These are phyloP conservation scores for Beroe forskalii DNA, from an alignment of 37 sponge, comb jelly and placozoan species.

Conservation along the genomic window DNA sequence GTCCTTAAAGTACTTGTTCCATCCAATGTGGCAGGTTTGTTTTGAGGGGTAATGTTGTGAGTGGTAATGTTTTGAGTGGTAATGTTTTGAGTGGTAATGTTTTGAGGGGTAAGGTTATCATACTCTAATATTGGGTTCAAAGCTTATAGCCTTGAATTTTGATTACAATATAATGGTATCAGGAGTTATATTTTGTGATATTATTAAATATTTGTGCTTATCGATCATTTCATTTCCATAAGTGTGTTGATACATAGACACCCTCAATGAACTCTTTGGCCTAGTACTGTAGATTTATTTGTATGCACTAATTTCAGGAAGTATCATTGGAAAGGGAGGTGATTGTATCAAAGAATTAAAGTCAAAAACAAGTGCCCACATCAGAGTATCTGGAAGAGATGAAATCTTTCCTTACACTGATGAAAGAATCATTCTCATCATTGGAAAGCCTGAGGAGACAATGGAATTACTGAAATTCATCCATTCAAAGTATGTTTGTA, in stretches of 20 bases:
- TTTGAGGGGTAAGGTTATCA: too few relatives aligned
- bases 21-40: slow-evolving; percentile 20
- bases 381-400: slow-evolving; percentile 44
- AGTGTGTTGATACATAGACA: too few relatives aligned
- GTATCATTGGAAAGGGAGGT: slow-evolving; percentile 56
- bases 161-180: too few relatives aligned
- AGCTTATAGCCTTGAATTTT: too few relatives aligned
- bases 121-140: neutral
- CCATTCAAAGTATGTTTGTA: slow-evolving; percentile 10
- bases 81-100: too few relatives aligned
- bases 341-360: slow-evolving; percentile 44
- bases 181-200: too few relatives aligned
- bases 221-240: too few relatives aligned
- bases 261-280: too few relatives aligned
- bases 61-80: too few relatives aligned
- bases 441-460: neutral
- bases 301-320: slow-evolving; percentile 55
- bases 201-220: too few relatives aligned
- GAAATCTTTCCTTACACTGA: slow-evolving; percentile 57
- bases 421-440: slow-evolving; percentile 28
- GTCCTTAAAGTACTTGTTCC: neutral
- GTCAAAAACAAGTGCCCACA: neutral
- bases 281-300: too few relatives aligned
- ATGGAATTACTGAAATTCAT: neutral
- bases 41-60: too few relatives aligned